These are phyloP conservation scores for Eupleurogrammus muticus DNA, from an alignment of 2,797 vertebrate species.

Conservation along the genomic window DNA sequence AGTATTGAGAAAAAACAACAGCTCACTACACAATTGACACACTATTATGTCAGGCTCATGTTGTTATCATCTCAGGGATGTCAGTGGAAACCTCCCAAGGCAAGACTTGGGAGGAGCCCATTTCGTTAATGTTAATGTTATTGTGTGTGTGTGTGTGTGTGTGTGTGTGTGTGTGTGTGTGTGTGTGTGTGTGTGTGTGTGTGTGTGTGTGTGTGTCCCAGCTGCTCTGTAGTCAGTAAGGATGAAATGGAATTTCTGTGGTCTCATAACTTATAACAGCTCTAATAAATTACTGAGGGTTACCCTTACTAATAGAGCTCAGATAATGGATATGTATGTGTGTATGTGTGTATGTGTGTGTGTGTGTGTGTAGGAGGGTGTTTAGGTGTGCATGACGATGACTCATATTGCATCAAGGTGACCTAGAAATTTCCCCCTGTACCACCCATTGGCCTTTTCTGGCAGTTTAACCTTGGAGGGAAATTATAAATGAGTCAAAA, in stretches of 20 bases:
- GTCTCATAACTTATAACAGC: constrained; percentile 19
- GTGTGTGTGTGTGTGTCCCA: constrained; percentile 14
- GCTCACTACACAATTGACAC: too few relatives aligned
- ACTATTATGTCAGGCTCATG: too few relatives aligned
- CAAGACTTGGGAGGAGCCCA: not conserved
- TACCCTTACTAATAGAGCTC: constrained; percentile 26
- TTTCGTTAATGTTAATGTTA: not conserved
- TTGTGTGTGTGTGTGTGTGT: constrained; percentile 1
- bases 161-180: too few relatives aligned
- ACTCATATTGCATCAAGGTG: constrained; percentile 58
- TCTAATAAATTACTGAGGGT: constrained; percentile 40
- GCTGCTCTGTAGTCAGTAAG: constrained; percentile 21
- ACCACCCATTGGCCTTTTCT: constrained; percentile 21
- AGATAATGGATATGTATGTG: constrained; percentile 15
- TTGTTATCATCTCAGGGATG: too few relatives aligned
- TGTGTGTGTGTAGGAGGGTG: not conserved
- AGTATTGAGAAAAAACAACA: too few relatives aligned
- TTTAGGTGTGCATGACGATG: constrained; percentile 13
- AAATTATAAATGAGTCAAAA: constrained; percentile 5
- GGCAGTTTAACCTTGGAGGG: constrained; percentile 7
- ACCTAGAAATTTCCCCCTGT: constrained; percentile 51
- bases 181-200: constrained; percentile 3
- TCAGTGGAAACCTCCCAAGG: too few relatives aligned
- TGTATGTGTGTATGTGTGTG: not conserved
- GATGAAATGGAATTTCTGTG: constrained; percentile 25